phyloP scores from a whole-genome alignment of 2,113 vertebrate genomes.

The Monarcha castaneiventris region DNA sequence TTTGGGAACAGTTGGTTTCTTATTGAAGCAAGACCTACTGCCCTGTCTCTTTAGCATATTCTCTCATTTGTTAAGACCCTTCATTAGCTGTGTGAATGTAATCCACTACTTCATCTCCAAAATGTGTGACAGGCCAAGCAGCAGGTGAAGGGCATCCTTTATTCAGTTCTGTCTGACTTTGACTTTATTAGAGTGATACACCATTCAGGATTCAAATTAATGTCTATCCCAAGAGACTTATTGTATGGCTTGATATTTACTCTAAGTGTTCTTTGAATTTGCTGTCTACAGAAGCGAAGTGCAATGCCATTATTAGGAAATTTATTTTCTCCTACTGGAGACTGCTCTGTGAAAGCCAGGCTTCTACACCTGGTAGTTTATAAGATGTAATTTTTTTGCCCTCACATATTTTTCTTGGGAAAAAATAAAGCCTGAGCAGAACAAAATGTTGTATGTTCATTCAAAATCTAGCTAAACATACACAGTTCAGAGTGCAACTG shows the following conservation, averaged over 20 bases:
- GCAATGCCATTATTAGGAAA: slow-evolving; percentile 4
- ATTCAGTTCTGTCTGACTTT: slow-evolving; percentile 18
- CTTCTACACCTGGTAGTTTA: not conserved
- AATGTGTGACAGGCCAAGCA: not conserved
- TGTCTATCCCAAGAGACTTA: not conserved
- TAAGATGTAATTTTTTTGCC: not conserved
- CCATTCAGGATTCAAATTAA: slow-evolving; percentile 44
- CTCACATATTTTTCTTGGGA: not conserved
- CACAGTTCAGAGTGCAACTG: not conserved
- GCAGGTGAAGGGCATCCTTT: slow-evolving; percentile 32
- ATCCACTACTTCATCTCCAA: slow-evolving; percentile 19
- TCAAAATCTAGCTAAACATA: not conserved
- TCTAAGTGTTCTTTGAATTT: slow-evolving; percentile 34
- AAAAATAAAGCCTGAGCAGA: not conserved
- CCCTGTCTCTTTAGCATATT: slow-evolving; percentile 16
- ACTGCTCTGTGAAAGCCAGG: not conserved
- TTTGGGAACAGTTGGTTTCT: slow-evolving; percentile 7
- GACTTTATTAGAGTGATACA: slow-evolving; percentile 54
- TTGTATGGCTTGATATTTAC: not conserved
- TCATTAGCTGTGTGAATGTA: slow-evolving; percentile 40
- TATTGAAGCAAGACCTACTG: slow-evolving; percentile 26
- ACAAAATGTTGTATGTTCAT: not conserved
- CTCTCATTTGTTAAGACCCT: slow-evolving; percentile 32
- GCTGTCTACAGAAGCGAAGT: slow-evolving; percentile 15
- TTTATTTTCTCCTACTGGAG: slow-evolving; percentile 1